Percentiles rank a stretch among this genome's conserved stretches.
phyloP scores from a whole-genome alignment of 1,140 invertebrate genomes.

The Caerostris darwini region DNA sequence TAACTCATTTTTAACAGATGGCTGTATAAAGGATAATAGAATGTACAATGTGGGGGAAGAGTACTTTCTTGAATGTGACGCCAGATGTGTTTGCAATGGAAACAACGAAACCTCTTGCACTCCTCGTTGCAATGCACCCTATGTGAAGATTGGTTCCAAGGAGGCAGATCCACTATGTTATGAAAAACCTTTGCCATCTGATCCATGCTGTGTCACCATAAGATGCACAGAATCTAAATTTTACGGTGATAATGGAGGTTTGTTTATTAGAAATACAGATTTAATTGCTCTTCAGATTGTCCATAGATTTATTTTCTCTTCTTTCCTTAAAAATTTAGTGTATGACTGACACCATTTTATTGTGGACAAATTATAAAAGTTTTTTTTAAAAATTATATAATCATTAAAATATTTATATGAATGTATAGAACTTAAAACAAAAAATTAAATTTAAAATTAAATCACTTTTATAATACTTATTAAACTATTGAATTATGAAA shows the following conservation, averaged over 20 bases:
- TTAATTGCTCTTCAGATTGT: no score
- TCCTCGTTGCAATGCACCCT: conserved; percentile 77
- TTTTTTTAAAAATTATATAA: no score
- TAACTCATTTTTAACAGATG: conserved; percentile 78
- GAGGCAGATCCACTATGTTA: conserved; percentile 88
- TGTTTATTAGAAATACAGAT: not conserved
- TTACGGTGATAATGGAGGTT: conserved; percentile 34
- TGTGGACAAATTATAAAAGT: no score
- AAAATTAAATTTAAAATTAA: no score
- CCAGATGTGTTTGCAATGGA: conserved; percentile 81
- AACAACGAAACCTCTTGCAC: conserved; percentile 71
- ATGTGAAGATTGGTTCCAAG: conserved; percentile 81
- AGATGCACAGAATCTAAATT: conserved; percentile 83
- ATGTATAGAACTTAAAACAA: no score
- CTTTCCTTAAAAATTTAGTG: no score
- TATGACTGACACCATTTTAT: no score
- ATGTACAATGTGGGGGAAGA: conserved; percentile 81
- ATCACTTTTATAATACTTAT: no score
- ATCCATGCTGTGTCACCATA: conserved; percentile 89
- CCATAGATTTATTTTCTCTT: no score
- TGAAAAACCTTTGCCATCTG: conserved; percentile 86
- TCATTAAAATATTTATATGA: no score
- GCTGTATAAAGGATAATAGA: conserved; percentile 81
- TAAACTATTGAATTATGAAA: no score
- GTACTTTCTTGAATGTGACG: conserved; percentile 82